These are phyloP conservation scores for Monodelphis domestica DNA, from an alignment of 2,797 vertebrate genomes.

Conservation along the genomic window DNA sequence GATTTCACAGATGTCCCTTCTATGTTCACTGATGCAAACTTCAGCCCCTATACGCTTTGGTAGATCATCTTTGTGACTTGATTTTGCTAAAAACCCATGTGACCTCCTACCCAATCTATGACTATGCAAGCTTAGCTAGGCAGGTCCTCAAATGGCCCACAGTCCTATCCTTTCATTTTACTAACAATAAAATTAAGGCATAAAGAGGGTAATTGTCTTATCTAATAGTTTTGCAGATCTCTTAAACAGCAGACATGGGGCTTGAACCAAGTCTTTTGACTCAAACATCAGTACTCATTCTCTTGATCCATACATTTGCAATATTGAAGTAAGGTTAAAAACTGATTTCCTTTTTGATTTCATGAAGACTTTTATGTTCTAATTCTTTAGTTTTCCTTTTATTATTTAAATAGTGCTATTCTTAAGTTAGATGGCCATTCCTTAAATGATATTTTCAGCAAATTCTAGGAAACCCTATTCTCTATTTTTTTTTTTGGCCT, in stretches of 20 bases:
- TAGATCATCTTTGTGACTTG: neutral
- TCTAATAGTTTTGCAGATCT: neutral
- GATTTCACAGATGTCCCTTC: neutral
- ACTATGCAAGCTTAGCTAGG: neutral
- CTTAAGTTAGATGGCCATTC: constrained; percentile 30
- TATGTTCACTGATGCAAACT: neutral
- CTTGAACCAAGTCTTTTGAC: neutral
- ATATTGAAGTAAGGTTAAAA: neutral
- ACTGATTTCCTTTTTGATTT: constrained; percentile 36
- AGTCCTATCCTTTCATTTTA: neutral
- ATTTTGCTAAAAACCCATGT: neutral
- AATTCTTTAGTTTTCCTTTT: constrained; percentile 18
- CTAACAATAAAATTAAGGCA: neutral
- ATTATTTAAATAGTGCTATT: constrained; percentile 34
- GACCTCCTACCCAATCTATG: neutral
- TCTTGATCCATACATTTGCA: neutral
- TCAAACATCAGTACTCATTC: neutral
- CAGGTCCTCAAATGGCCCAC: neutral
- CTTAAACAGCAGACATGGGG: neutral
- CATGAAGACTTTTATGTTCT: neutral
- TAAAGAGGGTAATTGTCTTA: neutral
- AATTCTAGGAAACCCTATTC: constrained; percentile 51
- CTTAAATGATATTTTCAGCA: constrained; percentile 9
- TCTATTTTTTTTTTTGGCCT: constrained; percentile 47
- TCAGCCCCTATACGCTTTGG: neutral